Percentiles rank a stretch among this genome's conserved stretches.
Evolutionary conservation across 1,140 invertebrate species (phyloP).

Genomic region (Papilio polyxenes): DNA sequence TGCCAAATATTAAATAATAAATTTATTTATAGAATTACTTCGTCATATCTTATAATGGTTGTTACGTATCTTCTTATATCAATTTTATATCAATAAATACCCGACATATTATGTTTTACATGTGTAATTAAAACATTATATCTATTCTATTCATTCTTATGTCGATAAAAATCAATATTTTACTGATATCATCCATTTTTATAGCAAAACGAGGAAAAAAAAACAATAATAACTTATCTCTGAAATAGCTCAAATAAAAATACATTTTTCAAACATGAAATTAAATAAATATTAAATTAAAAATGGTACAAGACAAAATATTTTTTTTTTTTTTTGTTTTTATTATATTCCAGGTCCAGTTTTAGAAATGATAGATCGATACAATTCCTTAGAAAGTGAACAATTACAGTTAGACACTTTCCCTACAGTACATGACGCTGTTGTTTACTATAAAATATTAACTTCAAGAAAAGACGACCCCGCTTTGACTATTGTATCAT

Average conservation of each 20-base stretch:
- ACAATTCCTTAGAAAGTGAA: slow-evolving; percentile 81
- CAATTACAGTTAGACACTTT: slow-evolving; percentile 82
- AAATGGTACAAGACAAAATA: too few species aligned
- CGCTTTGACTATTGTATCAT: slow-evolving; percentile 56
- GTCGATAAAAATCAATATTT: slow-evolving; percentile 6
- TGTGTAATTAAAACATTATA: not conserved
- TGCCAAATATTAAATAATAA: not conserved
- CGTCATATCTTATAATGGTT: not conserved
- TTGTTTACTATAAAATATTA: slow-evolving; percentile 80
- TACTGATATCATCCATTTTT: not conserved
- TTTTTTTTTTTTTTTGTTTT: slow-evolving; percentile 36
- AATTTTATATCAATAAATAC: not conserved
- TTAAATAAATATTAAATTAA: too few species aligned
- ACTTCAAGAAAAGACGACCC: slow-evolving; percentile 55
- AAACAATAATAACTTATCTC: too few species aligned
- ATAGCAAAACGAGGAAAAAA: not conserved
- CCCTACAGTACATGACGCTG: slow-evolving; percentile 87
- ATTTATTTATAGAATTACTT: not conserved
- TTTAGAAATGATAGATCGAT: slow-evolving; percentile 83
- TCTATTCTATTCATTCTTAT: not conserved
- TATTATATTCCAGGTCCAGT: slow-evolving; percentile 79
- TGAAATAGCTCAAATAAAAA: too few species aligned
- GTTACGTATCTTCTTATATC: not conserved
- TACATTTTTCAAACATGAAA: too few species aligned
- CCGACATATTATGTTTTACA: not conserved